These are phyloP conservation scores for Cephus rjabovi DNA, from an alignment of 2,888 invertebrate genomes.

Conservation along the genomic window DNA sequence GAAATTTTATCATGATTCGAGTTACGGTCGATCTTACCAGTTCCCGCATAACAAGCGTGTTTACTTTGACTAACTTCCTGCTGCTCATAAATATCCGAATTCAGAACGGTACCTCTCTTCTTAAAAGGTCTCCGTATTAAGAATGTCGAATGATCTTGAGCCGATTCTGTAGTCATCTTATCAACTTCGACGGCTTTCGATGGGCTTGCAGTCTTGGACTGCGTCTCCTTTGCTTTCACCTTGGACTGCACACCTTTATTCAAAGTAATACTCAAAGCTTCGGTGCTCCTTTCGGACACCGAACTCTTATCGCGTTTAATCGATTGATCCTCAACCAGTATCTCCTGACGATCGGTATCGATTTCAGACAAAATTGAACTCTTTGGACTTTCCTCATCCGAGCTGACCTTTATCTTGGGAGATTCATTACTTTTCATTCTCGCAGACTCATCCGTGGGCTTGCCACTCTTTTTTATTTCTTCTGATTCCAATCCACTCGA, in stretches of 20 bases:
- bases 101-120: neutral
- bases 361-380: neutral
- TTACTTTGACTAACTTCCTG: neutral
- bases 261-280: neutral
- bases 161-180: neutral
- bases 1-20: neutral
- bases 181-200: neutral
- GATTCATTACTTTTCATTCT: neutral
- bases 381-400: neutral
- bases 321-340: neutral
- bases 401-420: neutral
- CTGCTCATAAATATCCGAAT: neutral
- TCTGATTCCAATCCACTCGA: neutral
- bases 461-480: neutral
- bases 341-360: neutral
- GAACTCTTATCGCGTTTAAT: neutral
- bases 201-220: neutral
- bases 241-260: neutral
- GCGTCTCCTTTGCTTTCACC: neutral
- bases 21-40: neutral
- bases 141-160: neutral
- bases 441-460: neutral
- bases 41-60: neutral
- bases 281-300: neutral
- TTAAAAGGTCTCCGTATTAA: neutral